These are phyloP conservation scores for Acanthurus tractus DNA, from an alignment of 2,797 vertebrate genomes.

Conservation along the genomic window DNA sequence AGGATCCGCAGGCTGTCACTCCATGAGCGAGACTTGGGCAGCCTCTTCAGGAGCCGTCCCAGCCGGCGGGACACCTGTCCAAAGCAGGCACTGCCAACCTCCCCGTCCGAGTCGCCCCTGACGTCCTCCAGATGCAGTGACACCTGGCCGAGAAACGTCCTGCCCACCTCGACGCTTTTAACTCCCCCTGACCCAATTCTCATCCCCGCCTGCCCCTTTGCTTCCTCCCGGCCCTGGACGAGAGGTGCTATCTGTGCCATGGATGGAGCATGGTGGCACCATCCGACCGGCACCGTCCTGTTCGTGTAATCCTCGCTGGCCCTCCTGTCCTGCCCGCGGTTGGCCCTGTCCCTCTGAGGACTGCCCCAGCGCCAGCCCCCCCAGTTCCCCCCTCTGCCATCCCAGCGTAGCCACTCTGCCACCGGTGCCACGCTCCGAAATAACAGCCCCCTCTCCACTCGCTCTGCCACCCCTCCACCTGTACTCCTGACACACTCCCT, in stretches of 20 bases:
- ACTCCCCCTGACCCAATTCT: constrained; percentile 59
- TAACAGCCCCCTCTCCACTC: constrained; percentile 77
- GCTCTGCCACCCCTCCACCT: constrained; percentile 83
- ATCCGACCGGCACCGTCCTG: constrained; percentile 75
- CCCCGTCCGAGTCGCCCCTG: constrained; percentile 79
- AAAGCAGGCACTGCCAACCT: constrained; percentile 87
- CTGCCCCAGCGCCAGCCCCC: constrained; percentile 83
- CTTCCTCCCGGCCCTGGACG: constrained; percentile 30
- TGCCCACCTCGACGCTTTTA: constrained; percentile 73
- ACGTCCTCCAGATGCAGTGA: constrained; percentile 73
- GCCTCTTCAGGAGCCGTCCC: constrained; percentile 88
- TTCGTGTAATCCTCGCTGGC: constrained; percentile 70
- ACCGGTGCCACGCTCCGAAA: constrained; percentile 82
- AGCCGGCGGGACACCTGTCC: constrained; percentile 88
- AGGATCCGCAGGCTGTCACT: constrained; percentile 84
- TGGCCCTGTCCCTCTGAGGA: constrained; percentile 73
- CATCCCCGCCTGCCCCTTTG: constrained; percentile 58
- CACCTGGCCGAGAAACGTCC: constrained; percentile 63
- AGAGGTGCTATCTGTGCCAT: constrained; percentile 82
- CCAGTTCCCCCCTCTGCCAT: constrained; percentile 84
- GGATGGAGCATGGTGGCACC: constrained; percentile 74
- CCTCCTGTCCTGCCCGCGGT: constrained; percentile 62
- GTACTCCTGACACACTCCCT: constrained; percentile 67
- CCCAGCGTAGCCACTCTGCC: constrained; percentile 85
- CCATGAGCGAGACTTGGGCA: constrained; percentile 89